A percentile compares a stretch with the other conserved stretches of the same genome.
phyloP scores from a whole-genome alignment of 2,797 vertebrate genomes.

The Thamnophis elegans region DNA sequence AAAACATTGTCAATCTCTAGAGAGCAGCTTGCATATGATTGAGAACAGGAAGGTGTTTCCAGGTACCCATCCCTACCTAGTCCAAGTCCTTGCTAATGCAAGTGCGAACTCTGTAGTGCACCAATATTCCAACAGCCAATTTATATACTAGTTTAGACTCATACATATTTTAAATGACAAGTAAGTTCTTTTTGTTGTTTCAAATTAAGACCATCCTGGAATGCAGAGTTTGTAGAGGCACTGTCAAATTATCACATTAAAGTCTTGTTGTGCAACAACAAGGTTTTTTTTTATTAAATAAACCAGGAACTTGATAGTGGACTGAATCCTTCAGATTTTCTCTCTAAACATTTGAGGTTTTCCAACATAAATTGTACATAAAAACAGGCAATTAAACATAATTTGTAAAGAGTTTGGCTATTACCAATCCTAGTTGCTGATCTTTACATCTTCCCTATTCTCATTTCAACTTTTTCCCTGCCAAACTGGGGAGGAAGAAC shows the following conservation, averaged over 20 bases:
- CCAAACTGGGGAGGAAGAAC: background rate
- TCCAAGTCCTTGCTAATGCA: background rate
- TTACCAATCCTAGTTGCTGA: background rate
- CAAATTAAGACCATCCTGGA: background rate
- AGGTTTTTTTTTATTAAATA: background rate
- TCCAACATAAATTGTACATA: background rate
- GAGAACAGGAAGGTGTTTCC: no score
- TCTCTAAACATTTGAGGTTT: slow-evolving; percentile 8
- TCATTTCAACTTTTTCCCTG: background rate
- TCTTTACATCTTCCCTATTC: background rate
- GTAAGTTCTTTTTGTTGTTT: background rate
- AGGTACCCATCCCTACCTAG: background rate
- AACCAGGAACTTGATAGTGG: slow-evolving; percentile 3
- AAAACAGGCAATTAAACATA: background rate
- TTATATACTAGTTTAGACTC: background rate
- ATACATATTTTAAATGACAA: background rate
- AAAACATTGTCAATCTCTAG: background rate
- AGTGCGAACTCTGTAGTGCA: background rate
- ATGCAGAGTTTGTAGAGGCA: slow-evolving; percentile 5
- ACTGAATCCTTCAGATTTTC: background rate
- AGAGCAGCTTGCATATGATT: background rate
- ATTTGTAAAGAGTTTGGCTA: slow-evolving; percentile 18
- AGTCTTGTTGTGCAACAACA: slow-evolving; percentile 16
- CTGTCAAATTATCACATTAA: slow-evolving; percentile 16
- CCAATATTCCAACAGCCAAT: background rate